Conservation (phyloP, 1,140 invertebrate genomes). For the Pinna nobilis region DNA sequence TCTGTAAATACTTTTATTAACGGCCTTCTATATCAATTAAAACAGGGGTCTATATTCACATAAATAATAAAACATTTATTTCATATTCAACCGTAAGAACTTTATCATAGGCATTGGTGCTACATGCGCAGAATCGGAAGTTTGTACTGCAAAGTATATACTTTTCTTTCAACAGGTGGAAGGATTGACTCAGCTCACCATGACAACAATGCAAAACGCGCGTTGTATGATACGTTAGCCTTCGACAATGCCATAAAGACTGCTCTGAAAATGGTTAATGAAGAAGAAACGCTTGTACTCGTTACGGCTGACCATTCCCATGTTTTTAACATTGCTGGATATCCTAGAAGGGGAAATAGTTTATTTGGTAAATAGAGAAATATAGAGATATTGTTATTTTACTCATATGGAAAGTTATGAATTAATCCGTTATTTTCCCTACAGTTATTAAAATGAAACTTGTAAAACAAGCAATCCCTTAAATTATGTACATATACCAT, state of each 20-base stretch:
- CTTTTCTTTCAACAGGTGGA: conserved; percentile 69
- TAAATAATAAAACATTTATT: no score
- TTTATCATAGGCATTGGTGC: no score
- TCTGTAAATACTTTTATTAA: no score
- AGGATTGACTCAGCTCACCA: conserved; percentile 92
- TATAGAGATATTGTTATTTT: background rate
- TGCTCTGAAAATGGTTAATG: conserved; percentile 78
- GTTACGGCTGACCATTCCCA: conserved; percentile 92
- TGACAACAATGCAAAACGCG: conserved; percentile 84
- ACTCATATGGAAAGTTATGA: background rate
- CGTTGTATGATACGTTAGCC: conserved; percentile 85
- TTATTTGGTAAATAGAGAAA: conserved; percentile 68
- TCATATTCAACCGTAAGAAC: no score
- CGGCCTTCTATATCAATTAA: no score
- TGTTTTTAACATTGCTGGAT: conserved; percentile 68
- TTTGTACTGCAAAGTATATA: no score
- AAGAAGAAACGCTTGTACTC: conserved; percentile 86
- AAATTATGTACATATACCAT: no score
- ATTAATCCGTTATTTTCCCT: no score
- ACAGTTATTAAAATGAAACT: no score
- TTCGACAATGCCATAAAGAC: conserved; percentile 83
- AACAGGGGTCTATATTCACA: no score
- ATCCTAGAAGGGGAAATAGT: conserved; percentile 62
- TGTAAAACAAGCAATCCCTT: no score
- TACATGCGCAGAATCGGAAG: no score